phyloP scores from a whole-genome alignment of 2,888 invertebrate genomes.

The Eupithecia vulgata region DNA sequence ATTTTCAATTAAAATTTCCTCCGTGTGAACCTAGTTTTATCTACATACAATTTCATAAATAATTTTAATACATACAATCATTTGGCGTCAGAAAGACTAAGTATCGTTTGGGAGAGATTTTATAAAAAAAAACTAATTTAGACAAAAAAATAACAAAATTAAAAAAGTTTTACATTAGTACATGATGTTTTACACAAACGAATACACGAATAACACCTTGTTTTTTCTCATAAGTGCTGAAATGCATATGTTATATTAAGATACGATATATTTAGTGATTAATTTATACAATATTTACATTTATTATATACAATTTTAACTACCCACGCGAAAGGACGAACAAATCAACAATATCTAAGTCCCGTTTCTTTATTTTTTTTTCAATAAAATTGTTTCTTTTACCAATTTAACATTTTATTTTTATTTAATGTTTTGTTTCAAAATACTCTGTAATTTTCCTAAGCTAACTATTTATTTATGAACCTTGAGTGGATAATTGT shows the following conservation, averaged over 20 bases:
- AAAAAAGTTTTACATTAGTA: constrained; percentile 56
- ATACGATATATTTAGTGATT: constrained; percentile 64
- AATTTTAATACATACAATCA: constrained; percentile 53
- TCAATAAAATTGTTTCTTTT: not conserved
- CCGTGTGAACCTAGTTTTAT: constrained; percentile 41
- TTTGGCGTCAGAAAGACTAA: constrained; percentile 68
- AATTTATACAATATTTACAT: constrained; percentile 70
- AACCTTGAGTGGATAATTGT: not conserved
- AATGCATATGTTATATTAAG: constrained; percentile 50
- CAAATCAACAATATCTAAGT: constrained; percentile 1
- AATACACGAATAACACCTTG: constrained; percentile 4
- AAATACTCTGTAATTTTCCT: not conserved
- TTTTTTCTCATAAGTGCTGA: constrained; percentile 49
- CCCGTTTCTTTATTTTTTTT: not conserved
- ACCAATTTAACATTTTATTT: not conserved
- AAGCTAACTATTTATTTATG: not conserved
- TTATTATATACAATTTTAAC: constrained; percentile 59
- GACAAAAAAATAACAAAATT: constrained; percentile 63
- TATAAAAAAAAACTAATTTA: constrained; percentile 52
- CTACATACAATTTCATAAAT: constrained; percentile 50
- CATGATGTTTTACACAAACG: not conserved
- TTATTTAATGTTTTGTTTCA: not conserved
- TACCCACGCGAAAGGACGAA: constrained; percentile 48
- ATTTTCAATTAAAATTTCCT: constrained; percentile 5
- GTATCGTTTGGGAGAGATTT: constrained; percentile 60